Conservation (phyloP, 2,888 invertebrate species). For the Drosophila anomalata region DNA sequence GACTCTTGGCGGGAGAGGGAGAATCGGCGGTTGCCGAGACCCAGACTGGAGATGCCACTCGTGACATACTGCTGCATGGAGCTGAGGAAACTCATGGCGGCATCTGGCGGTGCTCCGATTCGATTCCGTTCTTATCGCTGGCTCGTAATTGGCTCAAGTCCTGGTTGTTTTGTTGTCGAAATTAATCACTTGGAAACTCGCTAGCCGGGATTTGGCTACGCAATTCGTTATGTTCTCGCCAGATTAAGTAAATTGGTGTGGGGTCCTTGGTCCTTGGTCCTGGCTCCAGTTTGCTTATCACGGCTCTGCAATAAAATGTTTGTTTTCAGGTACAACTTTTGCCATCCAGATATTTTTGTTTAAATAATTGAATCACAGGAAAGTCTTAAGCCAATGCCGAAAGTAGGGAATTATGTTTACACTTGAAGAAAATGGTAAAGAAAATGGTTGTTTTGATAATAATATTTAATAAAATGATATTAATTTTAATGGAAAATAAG, state of each 20-base stretch:
- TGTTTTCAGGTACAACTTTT: slow-evolving; percentile 37
- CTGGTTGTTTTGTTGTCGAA: slow-evolving; percentile 50
- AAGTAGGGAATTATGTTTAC: slow-evolving; percentile 16
- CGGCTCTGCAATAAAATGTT: slow-evolving; percentile 57
- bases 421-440: neutral
- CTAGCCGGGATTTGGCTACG: slow-evolving; percentile 54
- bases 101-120: slow-evolving; percentile 61
- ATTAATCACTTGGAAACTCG: slow-evolving; percentile 75
- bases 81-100: slow-evolving; percentile 92
- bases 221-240: slow-evolving; percentile 56
- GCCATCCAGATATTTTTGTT: slow-evolving; percentile 54
- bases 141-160: slow-evolving; percentile 15
- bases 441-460: neutral
- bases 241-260: slow-evolving; percentile 61
- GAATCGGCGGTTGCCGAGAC: slow-evolving; percentile 90
- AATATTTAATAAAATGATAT: neutral
- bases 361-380: slow-evolving; percentile 33
- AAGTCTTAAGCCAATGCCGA: slow-evolving; percentile 12
- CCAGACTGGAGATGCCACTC: slow-evolving; percentile 92
- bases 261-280: slow-evolving; percentile 2
- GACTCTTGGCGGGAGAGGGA: slow-evolving; percentile 89
- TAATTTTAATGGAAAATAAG: no score
- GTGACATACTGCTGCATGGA: slow-evolving; percentile 94
- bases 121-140: slow-evolving; percentile 12
- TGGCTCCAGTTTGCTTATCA: slow-evolving; percentile 22